Percentiles rank a stretch among this genome's conserved stretches.
These are phyloP conservation scores for Takifugu bimaculatus DNA, from an alignment of 2,113 vertebrate genomes.

Conservation along the genomic window DNA sequence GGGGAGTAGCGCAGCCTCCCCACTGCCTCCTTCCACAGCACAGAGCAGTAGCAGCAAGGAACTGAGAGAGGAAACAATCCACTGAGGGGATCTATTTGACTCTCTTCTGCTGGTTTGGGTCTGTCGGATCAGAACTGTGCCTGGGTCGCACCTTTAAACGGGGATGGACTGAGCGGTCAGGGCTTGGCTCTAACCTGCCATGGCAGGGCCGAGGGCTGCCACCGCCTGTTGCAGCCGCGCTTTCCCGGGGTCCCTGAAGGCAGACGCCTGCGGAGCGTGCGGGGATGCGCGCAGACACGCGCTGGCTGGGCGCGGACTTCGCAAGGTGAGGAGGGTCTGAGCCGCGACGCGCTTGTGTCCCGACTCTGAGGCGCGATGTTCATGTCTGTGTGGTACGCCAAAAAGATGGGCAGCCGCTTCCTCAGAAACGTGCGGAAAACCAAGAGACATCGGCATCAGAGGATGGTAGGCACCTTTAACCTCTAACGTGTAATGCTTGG, in stretches of 20 bases:
- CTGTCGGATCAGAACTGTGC: conserved; percentile 12
- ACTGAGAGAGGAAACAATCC: conserved; percentile 27
- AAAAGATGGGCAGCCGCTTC: conserved; percentile 75
- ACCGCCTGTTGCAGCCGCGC: conserved; percentile 8
- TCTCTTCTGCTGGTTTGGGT: conserved; percentile 18
- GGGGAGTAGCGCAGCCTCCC: conserved; percentile 53
- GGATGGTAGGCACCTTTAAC: conserved; percentile 59
- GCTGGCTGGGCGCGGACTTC: conserved; percentile 8
- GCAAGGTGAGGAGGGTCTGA: conserved; percentile 21
- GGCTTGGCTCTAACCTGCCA: conserved; percentile 15
- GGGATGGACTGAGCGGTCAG: neutral
- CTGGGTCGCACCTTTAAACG: conserved; percentile 6
- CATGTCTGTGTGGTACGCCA: conserved; percentile 78
- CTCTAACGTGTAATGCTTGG: neutral
- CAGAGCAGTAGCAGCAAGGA: conserved; percentile 50
- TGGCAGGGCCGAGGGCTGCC: conserved; percentile 23
- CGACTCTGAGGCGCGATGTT: conserved; percentile 63
- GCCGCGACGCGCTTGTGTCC: conserved; percentile 18
- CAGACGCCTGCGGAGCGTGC: conserved; percentile 15
- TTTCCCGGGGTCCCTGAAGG: conserved; percentile 18
- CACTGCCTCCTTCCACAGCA: conserved; percentile 54
- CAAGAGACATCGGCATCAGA: conserved; percentile 65
- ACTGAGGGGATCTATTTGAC: conserved; percentile 17
- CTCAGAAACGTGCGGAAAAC: conserved; percentile 73
- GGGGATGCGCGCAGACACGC: neutral